These are phyloP conservation scores for Microplitis deprimator DNA, from an alignment of 2,888 invertebrate species.

Conservation along the genomic window DNA sequence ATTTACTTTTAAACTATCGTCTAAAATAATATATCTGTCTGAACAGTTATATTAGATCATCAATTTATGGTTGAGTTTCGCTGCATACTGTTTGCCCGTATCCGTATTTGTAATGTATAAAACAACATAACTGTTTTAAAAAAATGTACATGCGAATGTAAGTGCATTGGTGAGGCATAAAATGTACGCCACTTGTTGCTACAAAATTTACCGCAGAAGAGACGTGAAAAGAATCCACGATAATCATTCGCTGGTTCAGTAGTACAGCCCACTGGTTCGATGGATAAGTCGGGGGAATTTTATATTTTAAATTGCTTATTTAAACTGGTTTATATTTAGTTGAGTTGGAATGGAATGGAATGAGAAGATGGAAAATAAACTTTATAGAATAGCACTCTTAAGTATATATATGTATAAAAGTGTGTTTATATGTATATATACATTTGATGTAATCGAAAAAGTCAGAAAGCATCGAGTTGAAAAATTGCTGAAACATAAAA, in stretches of 20 bases:
- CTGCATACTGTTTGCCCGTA: constrained; percentile 1
- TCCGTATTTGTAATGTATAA: too few species aligned
- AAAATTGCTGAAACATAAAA: constrained; percentile 11
- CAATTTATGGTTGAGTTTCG: neutral
- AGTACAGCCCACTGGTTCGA: constrained; percentile 14
- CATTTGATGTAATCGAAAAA: constrained; percentile 18
- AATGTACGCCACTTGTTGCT: constrained; percentile 44
- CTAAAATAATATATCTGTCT: neutral
- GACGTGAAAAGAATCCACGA: constrained; percentile 23
- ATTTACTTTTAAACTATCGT: neutral
- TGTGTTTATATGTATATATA: neutral
- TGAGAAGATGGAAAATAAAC: neutral
- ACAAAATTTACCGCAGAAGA: constrained; percentile 33
- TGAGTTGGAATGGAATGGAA: neutral
- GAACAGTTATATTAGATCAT: too few species aligned
- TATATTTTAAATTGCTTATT: constrained; percentile 3
- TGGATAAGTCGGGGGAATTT: constrained; percentile 12
- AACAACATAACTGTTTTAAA: too few species aligned
- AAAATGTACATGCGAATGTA: constrained; percentile 5
- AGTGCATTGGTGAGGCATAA: constrained; percentile 22
- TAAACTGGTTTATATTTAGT: constrained; percentile 1
- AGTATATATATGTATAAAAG: neutral
- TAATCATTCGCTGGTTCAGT: constrained; percentile 20
- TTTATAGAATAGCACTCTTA: neutral
- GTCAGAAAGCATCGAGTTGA: constrained; percentile 1